A percentile compares a stretch with the other conserved stretches of the same genome.
Evolutionary conservation across 2,113 vertebrate species (phyloP).

Genomic region (Mungos mungo): DNA sequence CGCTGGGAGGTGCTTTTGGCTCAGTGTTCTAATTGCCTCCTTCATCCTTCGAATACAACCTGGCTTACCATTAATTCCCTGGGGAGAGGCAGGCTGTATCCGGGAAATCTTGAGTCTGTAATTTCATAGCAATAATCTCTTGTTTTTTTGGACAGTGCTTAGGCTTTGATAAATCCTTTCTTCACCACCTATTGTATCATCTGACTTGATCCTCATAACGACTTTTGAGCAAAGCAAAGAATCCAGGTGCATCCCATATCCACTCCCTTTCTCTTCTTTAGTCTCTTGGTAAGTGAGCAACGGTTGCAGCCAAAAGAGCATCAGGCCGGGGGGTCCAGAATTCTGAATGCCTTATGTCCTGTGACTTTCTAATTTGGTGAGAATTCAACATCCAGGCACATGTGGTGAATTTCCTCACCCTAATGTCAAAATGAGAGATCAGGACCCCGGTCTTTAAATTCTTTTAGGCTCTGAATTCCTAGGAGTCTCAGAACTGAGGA

Average conservation of each 20-base stretch:
- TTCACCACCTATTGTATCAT: not conserved
- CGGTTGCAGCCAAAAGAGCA: not conserved
- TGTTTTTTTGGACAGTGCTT: not conserved
- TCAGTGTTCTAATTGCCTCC: not conserved
- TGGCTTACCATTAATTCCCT: not conserved
- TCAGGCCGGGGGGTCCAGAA: not conserved
- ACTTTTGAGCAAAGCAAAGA: not conserved
- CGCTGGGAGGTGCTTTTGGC: not conserved
- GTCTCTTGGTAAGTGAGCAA: not conserved
- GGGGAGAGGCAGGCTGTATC: not conserved
- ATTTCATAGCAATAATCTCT: conserved; percentile 16
- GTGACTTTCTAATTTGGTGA: not conserved
- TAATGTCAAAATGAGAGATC: not conserved
- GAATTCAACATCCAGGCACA: not conserved
- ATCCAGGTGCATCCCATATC: not conserved
- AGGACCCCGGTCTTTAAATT: not conserved
- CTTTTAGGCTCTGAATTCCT: not conserved
- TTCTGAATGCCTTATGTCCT: not conserved
- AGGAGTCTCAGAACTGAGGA: not conserved
- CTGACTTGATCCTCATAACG: not conserved
- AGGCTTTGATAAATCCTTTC: not conserved
- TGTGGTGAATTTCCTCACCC: not conserved
- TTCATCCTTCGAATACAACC: not conserved
- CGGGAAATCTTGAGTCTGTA: not conserved
- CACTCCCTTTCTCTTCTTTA: not conserved